Percentiles rank a stretch among this genome's conserved stretches.
Conservation (phyloP, 2,797 vertebrate species). For the Amniataba percoides region DNA sequence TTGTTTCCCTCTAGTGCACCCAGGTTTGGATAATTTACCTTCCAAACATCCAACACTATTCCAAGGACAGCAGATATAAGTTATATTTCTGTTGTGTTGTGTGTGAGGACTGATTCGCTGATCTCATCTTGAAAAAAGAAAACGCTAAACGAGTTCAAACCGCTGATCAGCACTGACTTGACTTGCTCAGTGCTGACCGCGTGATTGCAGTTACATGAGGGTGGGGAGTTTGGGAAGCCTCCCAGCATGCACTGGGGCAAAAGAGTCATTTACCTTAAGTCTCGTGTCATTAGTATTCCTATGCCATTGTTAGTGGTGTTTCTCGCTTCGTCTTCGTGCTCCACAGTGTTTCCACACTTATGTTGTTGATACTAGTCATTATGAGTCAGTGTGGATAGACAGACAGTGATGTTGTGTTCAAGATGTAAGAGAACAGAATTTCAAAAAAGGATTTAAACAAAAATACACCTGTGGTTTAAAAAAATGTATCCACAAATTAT, state of each 20-base stretch:
- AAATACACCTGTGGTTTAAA: neutral
- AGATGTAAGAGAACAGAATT: too few species aligned
- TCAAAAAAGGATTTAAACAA: neutral
- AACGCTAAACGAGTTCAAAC: neutral
- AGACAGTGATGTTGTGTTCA: neutral
- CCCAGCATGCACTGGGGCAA: neutral
- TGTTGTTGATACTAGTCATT: neutral
- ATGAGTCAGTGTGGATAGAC: neutral
- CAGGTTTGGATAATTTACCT: neutral
- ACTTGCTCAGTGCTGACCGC: neutral
- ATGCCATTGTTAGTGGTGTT: neutral
- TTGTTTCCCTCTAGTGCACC: neutral
- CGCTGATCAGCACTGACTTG: neutral
- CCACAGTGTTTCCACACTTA: neutral
- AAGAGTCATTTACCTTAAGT: too few species aligned
- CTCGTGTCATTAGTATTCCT: too few species aligned
- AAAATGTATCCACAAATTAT: neutral
- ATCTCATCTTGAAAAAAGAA: neutral
- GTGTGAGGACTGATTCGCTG: neutral
- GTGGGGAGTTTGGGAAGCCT: neutral
- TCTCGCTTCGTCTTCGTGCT: neutral
- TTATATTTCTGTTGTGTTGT: neutral
- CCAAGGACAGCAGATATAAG: neutral
- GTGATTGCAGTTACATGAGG: neutral
- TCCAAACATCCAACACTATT: neutral